Evolutionary conservation across 2,113 vertebrate species (phyloP), one percentile per base, ranked within the genome.

Genomic region (Sceloporus tristichus): DNA sequence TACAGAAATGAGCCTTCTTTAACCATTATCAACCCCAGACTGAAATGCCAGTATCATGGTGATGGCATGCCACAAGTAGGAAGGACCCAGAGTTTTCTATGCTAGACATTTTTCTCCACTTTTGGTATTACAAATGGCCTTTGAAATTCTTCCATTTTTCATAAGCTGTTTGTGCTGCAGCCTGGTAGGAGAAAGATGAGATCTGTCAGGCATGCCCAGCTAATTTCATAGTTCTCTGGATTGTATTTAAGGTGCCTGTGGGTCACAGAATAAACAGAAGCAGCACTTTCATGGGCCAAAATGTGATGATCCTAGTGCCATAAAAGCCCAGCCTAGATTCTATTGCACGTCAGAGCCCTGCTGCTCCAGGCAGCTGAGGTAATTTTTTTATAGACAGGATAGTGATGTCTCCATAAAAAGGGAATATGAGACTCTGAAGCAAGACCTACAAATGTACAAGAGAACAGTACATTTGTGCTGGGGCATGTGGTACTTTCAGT

Each of bases 261-360:
- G 21, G 65, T 48, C 65, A 68, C 16, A 3, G 27, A 54, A 73
- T 71, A 71, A 21, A 59, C 40, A 18, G 3, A 42, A 34, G 0
- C n/a, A 84, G 27, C 25, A 86, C 19, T 40, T 65, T 42, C 83
- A 38, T 66, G 38, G 40, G 18, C 38, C 71, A 59, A 0, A 0
- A 42, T 70, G 66, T 86, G 48, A 80, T 85, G 89, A 59, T 53
- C 85, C 34, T 23, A 3, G 29, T 34, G 85, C 85, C 74, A n/a
- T 88, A 88, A 82, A 89, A 82, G 79, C 56, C 27, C 42, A 0
- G 1, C 85, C 29, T 13, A 73, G 29, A 70, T 65, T 7, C 6
- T 40, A 70, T 90, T 84, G 7, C 34, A 53, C 9, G 5, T 18
- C 56, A 68, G 27, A 68, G 16, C 1, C 16, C 6, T 76, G 56